Percentiles rank a stretch among this genome's conserved stretches.
phyloP scores from a whole-genome alignment of 2,113 vertebrate species.

The Sylvicapra grimmia region DNA sequence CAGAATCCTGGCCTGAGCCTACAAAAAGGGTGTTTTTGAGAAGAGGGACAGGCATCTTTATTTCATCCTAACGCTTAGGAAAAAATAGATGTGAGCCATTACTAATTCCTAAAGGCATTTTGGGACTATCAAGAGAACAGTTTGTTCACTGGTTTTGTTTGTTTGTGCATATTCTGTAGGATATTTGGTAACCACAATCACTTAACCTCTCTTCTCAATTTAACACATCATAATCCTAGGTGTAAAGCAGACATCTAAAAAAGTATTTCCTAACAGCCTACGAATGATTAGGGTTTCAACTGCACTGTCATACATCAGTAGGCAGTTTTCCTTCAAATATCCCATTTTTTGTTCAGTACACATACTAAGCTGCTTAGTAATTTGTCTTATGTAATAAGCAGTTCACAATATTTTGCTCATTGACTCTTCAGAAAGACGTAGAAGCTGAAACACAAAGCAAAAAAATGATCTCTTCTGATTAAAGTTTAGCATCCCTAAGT shows the following conservation, averaged over 20 bases:
- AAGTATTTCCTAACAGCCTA: background rate
- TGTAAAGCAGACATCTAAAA: background rate
- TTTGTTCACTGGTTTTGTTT: background rate
- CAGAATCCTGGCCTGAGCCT: background rate
- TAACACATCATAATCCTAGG: background rate
- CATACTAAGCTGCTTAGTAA: background rate
- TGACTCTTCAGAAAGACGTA: background rate
- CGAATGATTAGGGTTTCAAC: background rate
- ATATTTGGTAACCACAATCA: background rate
- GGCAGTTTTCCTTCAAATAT: slow-evolving; percentile 24
- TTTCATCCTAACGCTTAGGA: background rate
- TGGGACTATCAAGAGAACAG: background rate
- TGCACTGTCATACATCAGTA: background rate
- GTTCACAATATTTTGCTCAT: background rate
- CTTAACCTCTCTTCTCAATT: background rate
- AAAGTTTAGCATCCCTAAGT: background rate
- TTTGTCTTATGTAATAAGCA: background rate
- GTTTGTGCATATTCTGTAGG: background rate
- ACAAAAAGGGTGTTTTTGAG: background rate
- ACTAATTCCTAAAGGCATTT: background rate
- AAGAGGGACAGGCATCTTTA: background rate
- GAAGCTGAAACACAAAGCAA: background rate
- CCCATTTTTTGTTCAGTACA: background rate
- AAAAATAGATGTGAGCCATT: background rate
- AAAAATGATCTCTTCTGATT: background rate